A percentile compares a stretch with the other conserved stretches of the same genome.
phyloP scores from a whole-genome alignment of 2,797 vertebrate species.

The Acanthurus leucopareius region DNA sequence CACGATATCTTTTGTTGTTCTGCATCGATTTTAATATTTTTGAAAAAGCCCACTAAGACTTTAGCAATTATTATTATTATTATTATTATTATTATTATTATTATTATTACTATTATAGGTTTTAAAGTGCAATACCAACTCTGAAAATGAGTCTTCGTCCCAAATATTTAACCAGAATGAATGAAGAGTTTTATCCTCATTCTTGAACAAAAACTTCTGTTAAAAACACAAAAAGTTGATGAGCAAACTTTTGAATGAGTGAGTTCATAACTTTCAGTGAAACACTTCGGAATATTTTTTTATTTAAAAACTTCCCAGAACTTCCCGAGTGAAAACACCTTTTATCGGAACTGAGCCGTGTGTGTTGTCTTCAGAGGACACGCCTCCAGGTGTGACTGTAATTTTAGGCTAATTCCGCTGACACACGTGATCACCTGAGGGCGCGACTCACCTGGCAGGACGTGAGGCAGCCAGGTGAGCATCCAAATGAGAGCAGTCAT shows the following conservation, averaged over 20 bases:
- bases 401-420: too few relatives aligned
- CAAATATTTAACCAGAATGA: too few relatives aligned
- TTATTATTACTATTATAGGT: not conserved
- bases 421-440: not conserved
- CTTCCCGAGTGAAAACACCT: not conserved
- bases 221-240: too few relatives aligned
- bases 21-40: not conserved
- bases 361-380: not conserved
- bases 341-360: not conserved
- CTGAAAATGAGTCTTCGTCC: too few relatives aligned
- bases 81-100: not conserved
- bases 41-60: not conserved
- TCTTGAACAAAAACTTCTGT: too few relatives aligned
- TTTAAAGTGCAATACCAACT: too few relatives aligned
- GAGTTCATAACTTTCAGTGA: too few relatives aligned
- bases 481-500: slow-evolving; percentile 52
- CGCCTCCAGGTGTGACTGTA: not conserved
- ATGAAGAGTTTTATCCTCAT: too few relatives aligned
- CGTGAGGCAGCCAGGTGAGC: slow-evolving; percentile 51
- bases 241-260: too few relatives aligned
- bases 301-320: too few relatives aligned
- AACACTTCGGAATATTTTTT: too few relatives aligned
- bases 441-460: slow-evolving; percentile 55
- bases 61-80: too few relatives aligned
- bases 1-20: not conserved